A percentile compares a stretch with the other conserved stretches of the same genome.
Evolutionary conservation across 2,113 vertebrate genomes (phyloP).

Genomic region (Semnornis frantzii): DNA sequence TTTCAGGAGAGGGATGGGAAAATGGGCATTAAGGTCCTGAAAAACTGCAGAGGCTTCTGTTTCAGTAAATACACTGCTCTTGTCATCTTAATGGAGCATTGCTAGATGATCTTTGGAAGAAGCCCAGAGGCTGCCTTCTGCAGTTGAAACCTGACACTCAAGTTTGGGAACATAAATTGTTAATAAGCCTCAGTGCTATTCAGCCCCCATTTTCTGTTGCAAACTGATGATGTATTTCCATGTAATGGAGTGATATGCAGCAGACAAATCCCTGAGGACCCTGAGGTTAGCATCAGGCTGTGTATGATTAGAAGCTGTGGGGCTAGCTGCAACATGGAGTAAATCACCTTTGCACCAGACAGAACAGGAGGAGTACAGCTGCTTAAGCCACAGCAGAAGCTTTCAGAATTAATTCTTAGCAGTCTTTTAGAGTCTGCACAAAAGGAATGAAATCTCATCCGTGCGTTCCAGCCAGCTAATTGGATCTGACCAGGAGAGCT

Average conservation of each 20-base stretch:
- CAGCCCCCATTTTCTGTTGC: neutral
- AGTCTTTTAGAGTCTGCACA: neutral
- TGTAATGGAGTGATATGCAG: neutral
- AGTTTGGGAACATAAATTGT: constrained; percentile 43
- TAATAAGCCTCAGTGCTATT: constrained; percentile 12
- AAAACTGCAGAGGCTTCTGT: neutral
- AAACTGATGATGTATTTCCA: neutral
- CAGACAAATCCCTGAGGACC: neutral
- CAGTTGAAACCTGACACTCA: constrained; percentile 37
- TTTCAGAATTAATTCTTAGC: neutral
- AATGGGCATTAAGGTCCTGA: neutral
- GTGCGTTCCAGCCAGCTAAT: neutral
- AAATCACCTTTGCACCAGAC: neutral
- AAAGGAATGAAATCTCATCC: neutral
- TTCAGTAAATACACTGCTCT: constrained; percentile 13
- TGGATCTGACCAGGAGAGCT: neutral
- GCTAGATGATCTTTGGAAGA: constrained; percentile 45
- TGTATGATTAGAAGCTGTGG: neutral
- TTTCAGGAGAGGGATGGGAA: neutral
- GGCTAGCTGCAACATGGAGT: neutral
- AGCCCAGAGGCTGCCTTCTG: neutral
- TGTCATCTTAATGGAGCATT: constrained; percentile 37
- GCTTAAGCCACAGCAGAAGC: neutral
- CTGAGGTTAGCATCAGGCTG: neutral
- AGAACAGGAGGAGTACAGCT: neutral